phyloP scores from a whole-genome alignment of 2,797 vertebrate species.

The Anguilla megastoma region DNA sequence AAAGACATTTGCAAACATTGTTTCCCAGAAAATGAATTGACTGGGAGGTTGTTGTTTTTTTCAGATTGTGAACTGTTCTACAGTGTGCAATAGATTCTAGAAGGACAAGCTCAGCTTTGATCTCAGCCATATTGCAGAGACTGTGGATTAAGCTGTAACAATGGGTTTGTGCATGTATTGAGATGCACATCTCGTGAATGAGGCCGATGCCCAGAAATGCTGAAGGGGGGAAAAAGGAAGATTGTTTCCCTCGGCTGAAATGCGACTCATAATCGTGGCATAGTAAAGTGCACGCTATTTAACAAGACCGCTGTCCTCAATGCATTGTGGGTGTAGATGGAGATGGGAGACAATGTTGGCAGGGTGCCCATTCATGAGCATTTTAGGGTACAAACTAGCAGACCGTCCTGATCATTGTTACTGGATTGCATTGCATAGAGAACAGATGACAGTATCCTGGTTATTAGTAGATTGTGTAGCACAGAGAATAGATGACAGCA shows the following conservation, averaged over 20 bases:
- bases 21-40: constrained; percentile 6
- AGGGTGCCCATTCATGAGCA: not conserved
- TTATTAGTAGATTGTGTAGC: not conserved
- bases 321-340: not conserved
- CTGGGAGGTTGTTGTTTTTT: not conserved
- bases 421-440: not conserved
- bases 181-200: not conserved
- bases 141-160: not conserved
- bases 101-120: not conserved
- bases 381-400: not conserved
- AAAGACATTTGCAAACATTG: not conserved
- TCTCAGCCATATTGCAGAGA: not conserved
- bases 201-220: not conserved
- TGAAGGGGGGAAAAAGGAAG: not conserved
- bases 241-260: not conserved
- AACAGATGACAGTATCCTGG: not conserved
- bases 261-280: not conserved
- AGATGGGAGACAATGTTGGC: not conserved
- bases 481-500: not conserved
- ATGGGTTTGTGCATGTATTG: not conserved
- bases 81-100: not conserved
- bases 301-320: not conserved
- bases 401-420: not conserved
- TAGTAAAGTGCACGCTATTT: not conserved
- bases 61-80: not conserved